phyloP scores from a whole-genome alignment of 2,113 vertebrate species.

The Forbesichthys papilliferus region DNA sequence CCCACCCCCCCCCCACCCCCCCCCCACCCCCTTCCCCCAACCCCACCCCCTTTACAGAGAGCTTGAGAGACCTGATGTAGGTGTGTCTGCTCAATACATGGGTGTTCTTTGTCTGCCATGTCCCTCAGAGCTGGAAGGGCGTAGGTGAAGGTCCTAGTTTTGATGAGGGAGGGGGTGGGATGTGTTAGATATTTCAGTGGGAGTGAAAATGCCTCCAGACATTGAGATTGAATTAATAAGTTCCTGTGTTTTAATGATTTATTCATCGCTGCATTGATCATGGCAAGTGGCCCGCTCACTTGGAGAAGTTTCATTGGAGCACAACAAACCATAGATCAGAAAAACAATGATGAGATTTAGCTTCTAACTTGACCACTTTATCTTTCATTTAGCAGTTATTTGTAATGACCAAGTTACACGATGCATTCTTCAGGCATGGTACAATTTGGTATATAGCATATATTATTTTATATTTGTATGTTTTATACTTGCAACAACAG shows the following conservation, averaged over 20 bases:
- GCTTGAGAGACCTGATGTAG: conserved; percentile 17
- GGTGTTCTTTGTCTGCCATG: conserved; percentile 53
- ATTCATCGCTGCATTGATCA: not conserved
- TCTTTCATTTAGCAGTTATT: too few relatives aligned
- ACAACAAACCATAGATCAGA: too few relatives aligned
- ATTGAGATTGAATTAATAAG: conserved; percentile 46
- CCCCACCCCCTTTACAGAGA: conserved; percentile 4
- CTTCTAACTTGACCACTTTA: too few relatives aligned
- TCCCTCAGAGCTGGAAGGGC: conserved; percentile 50
- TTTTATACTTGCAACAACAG: too few relatives aligned
- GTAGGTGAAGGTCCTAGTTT: conserved; percentile 73
- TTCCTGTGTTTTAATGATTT: conserved; percentile 29
- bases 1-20: too few relatives aligned
- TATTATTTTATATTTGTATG: too few relatives aligned
- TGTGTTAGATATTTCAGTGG: not conserved
- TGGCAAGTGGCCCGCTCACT: too few relatives aligned
- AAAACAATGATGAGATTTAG: too few relatives aligned
- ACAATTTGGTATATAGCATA: too few relatives aligned
- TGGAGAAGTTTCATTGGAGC: too few relatives aligned
- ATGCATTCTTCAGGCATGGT: not conserved
- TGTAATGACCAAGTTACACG: not conserved
- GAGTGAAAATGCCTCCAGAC: conserved; percentile 45
- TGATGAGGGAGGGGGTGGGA: conserved; percentile 35
- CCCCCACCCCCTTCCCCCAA: conserved; percentile 6
- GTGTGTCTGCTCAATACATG: conserved; percentile 30